These are phyloP conservation scores for Vespertilio murinus DNA, from an alignment of 2,797 vertebrate genomes.

Conservation along the genomic window DNA sequence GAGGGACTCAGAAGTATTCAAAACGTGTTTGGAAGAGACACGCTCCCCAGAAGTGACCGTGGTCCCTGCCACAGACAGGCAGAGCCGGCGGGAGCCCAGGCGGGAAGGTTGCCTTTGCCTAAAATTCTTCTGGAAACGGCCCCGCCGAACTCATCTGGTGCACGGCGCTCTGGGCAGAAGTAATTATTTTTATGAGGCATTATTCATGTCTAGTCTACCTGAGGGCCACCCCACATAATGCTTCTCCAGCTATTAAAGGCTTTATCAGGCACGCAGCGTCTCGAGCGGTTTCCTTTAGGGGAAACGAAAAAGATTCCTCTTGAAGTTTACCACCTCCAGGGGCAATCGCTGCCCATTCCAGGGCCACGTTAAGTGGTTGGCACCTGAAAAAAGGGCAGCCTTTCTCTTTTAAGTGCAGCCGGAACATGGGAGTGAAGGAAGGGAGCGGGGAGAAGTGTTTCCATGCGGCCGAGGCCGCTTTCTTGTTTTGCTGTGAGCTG, in stretches of 20 bases:
- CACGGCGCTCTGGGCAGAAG: constrained; percentile 18
- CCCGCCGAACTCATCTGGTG: neutral
- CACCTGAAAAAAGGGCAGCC: constrained; percentile 68
- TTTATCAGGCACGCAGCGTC: constrained; percentile 61
- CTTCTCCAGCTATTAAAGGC: constrained; percentile 73
- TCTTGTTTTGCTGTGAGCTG: constrained; percentile 67
- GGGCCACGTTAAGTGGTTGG: constrained; percentile 67
- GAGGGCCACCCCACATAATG: constrained; percentile 68
- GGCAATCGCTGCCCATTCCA: constrained; percentile 62
- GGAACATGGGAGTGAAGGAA: constrained; percentile 67
- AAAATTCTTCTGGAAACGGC: neutral
- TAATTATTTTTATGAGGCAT: constrained; percentile 74
- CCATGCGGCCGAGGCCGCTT: constrained; percentile 6
- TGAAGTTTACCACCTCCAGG: constrained; percentile 70
- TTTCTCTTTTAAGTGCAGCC: constrained; percentile 70
- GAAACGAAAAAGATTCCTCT: constrained; percentile 68
- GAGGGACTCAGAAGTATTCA: neutral
- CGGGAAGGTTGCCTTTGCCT: neutral
- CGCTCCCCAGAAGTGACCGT: neutral
- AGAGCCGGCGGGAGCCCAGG: neutral
- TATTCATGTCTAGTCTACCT: constrained; percentile 75
- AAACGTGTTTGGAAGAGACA: neutral
- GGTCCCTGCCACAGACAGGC: neutral
- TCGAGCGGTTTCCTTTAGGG: constrained; percentile 70
- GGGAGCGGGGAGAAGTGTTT: constrained; percentile 37